Base-by-base conservation (phyloP, 2,797 vertebrate species). In the Ctenopoma multispine region DNA sequence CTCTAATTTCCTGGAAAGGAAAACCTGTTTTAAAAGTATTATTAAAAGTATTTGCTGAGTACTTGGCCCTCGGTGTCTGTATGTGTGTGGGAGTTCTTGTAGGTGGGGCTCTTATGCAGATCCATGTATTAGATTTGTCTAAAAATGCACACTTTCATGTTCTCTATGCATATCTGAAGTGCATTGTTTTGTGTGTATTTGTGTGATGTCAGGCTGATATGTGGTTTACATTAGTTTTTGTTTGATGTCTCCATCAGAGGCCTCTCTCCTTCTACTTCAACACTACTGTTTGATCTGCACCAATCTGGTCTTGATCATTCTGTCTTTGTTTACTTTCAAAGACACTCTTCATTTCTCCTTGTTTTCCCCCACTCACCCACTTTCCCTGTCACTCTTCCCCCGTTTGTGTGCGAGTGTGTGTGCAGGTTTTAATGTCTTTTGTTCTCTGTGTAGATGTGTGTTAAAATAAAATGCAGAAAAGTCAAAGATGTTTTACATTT, bases 211-310 rank as follows among this genome's bases (percentile, higher is more conserved):
- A 72, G 67, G 63, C 71, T 17, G 54, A 82, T 90, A 87, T 91
- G 86, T 90, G 90, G 86, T 91, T 92, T 85, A 88, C 84, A 90
- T 91, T 92, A 92, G 88, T 34, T 75, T 48, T 63, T 92, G 87
- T 92, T 93, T 93, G 91, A 93, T 92, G 91, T 92, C 87, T 92
- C 83, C 89, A 91, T 93, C 89, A 77, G 77, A 84, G 86, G 84
- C 82, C 86, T 87, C 84, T 79, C 77, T 86, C 84, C 85, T 85
- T 85, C 86, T 86, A 86, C 83, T 91, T 81, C 82, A 86, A 76
- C 83, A 85, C 90, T 86, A 84, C 91, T 88, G 90, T 92, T 92
- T 93, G 91, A 93, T 93, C 84, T 92, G 83, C 75, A 69, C 63
- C 90, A 91, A 86, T 91, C 91, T 93, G 90, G 88, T 90, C 85